These are phyloP conservation scores for Xylota segnis DNA, from an alignment of 2,888 invertebrate genomes.

Conservation along the genomic window DNA sequence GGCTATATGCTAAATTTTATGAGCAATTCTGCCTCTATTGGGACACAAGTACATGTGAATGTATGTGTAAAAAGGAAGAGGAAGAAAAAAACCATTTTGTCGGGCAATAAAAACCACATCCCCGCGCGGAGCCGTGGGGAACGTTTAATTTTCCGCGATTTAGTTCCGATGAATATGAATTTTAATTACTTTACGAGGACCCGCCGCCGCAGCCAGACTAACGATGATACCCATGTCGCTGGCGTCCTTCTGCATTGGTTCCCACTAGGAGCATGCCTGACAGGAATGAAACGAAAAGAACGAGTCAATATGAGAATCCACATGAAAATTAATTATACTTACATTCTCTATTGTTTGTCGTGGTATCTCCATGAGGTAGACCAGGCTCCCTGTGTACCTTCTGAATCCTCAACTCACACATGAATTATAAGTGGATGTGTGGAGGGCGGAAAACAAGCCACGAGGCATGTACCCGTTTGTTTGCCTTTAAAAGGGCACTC, in stretches of 20 bases:
- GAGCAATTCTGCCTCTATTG: not conserved
- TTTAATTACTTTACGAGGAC: conserved; percentile 1
- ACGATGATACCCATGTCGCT: not conserved
- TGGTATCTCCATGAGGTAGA: not conserved
- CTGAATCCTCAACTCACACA: not conserved
- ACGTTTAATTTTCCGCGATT: conserved; percentile 38
- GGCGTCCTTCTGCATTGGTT: not conserved
- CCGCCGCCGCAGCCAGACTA: not conserved
- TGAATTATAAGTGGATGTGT: conserved; percentile 2
- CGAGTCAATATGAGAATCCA: not conserved
- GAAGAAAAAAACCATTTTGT: not conserved
- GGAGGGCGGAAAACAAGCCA: not conserved
- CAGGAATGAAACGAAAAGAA: not conserved
- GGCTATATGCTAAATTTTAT: not conserved
- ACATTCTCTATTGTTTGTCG: not conserved
- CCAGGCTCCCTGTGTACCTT: not conserved
- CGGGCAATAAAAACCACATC: conserved; percentile 5
- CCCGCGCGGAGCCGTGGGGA: not conserved
- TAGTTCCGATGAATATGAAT: conserved; percentile 23
- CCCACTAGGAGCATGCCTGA: not conserved
- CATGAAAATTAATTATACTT: conserved; percentile 14
- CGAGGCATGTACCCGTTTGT: not conserved
- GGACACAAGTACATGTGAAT: not conserved
- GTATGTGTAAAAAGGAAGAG: not conserved
- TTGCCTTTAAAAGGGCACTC: conserved; percentile 13